Conservation (phyloP, 2,113 vertebrate genomes). For the Jaculus jaculus region DNA sequence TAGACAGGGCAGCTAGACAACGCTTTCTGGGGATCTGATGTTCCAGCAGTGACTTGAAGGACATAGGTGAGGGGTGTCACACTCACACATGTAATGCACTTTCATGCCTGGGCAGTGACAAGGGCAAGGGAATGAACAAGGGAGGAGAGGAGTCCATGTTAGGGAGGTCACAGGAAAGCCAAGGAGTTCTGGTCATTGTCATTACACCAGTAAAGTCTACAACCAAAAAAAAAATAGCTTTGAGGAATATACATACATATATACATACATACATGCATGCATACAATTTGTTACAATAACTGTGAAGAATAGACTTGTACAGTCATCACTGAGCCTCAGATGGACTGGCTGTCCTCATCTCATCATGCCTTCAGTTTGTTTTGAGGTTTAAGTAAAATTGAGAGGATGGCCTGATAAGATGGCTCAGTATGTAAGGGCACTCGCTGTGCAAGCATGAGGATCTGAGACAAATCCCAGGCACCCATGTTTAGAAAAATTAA, state of each 20-base stretch:
- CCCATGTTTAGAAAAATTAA: too few relatives aligned
- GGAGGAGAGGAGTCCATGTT: not conserved
- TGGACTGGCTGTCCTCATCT: not conserved
- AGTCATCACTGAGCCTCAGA: not conserved
- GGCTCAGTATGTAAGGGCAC: too few relatives aligned
- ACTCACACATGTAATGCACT: not conserved
- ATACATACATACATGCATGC: not conserved
- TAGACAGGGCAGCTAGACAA: not conserved
- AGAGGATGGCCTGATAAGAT: not conserved
- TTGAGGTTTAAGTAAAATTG: not conserved
- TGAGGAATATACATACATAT: not conserved
- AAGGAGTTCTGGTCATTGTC: not conserved
- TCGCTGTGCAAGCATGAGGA: too few relatives aligned
- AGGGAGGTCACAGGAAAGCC: not conserved
- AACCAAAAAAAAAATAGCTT: not conserved
- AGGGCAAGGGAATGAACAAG: not conserved
- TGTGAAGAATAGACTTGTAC: not conserved
- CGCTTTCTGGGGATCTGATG: not conserved
- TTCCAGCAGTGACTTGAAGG: not conserved
- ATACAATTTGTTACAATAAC: not conserved
- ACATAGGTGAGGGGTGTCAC: not conserved
- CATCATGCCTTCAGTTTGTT: not conserved
- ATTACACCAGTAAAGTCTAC: not conserved
- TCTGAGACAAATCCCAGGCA: too few relatives aligned
- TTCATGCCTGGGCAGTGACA: not conserved